phyloP scores from a whole-genome alignment of 1,140 invertebrate genomes.

The Himalopsyche phryganea region DNA sequence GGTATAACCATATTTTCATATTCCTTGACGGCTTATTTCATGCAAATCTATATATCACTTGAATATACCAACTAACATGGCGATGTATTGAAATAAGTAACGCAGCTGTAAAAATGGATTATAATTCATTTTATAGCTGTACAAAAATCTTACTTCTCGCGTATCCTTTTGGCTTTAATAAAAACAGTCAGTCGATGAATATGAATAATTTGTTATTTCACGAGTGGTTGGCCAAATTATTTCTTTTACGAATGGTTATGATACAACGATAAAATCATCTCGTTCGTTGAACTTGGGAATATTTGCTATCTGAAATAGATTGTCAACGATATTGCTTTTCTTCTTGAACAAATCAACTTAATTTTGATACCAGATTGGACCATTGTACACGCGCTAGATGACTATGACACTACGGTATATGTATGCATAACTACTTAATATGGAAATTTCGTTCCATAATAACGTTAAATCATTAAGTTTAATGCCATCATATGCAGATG shows the following conservation, averaged over 20 bases:
- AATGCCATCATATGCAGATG: background rate
- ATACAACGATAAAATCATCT: constrained; percentile 63
- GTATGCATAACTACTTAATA: background rate
- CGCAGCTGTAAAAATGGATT: too few relatives aligned
- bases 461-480: too few relatives aligned
- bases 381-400: too few relatives aligned
- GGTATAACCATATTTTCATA: too few relatives aligned
- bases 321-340: background rate
- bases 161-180: constrained; percentile 67
- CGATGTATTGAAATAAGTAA: too few relatives aligned
- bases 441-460: background rate
- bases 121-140: too few relatives aligned
- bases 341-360: background rate
- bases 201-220: constrained; percentile 54
- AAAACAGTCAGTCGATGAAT: constrained; percentile 67
- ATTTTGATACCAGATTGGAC: background rate
- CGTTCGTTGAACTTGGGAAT: constrained; percentile 50
- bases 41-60: too few relatives aligned
- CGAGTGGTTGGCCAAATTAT: constrained; percentile 41
- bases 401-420: background rate
- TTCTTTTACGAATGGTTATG: constrained; percentile 53
- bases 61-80: too few relatives aligned
- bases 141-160: constrained; percentile 44
- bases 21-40: too few relatives aligned
- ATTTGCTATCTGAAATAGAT: constrained; percentile 32